Conservation (phyloP, 2,113 vertebrate species). For the Syrmaticus mikado region DNA sequence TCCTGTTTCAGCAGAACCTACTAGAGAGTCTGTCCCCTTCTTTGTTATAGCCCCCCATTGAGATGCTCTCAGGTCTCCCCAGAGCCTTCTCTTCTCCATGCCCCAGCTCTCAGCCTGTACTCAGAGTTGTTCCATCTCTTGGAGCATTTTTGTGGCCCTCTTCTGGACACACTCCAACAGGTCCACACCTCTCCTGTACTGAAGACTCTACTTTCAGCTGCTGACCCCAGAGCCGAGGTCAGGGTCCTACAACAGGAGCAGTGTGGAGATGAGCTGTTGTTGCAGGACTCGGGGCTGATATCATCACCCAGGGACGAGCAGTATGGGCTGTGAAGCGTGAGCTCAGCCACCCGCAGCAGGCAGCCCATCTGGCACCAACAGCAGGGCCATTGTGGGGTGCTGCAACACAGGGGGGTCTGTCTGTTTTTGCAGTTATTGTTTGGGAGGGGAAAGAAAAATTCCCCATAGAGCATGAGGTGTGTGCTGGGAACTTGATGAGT, state of each 20-base stretch:
- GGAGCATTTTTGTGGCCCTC: too few relatives aligned
- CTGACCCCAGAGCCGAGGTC: background rate
- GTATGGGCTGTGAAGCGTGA: conserved; percentile 54
- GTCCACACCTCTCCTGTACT: too few relatives aligned
- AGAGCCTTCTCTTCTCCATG: too few relatives aligned
- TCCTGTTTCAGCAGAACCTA: too few relatives aligned
- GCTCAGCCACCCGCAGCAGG: conserved; percentile 45
- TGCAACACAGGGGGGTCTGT: conserved; percentile 45
- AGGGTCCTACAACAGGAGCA: conserved; percentile 69
- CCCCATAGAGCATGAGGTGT: background rate
- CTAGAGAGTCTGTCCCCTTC: too few relatives aligned
- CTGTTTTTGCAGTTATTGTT: background rate
- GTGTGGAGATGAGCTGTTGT: conserved; percentile 74
- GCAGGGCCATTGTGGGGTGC: conserved; percentile 60
- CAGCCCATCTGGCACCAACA: conserved; percentile 7
- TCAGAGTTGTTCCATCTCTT: too few relatives aligned
- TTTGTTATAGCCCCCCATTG: too few relatives aligned
- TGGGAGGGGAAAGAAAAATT: conserved; percentile 19
- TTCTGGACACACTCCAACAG: too few relatives aligned
- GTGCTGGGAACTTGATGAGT: conserved; percentile 12
- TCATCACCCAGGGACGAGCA: conserved; percentile 71
- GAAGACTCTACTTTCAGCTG: background rate
- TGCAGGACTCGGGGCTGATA: conserved; percentile 74
- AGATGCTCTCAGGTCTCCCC: too few relatives aligned
- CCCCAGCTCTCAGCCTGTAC: too few relatives aligned